phyloP scores from a whole-genome alignment of 1,140 invertebrate genomes.

The Papilio helenus region DNA sequence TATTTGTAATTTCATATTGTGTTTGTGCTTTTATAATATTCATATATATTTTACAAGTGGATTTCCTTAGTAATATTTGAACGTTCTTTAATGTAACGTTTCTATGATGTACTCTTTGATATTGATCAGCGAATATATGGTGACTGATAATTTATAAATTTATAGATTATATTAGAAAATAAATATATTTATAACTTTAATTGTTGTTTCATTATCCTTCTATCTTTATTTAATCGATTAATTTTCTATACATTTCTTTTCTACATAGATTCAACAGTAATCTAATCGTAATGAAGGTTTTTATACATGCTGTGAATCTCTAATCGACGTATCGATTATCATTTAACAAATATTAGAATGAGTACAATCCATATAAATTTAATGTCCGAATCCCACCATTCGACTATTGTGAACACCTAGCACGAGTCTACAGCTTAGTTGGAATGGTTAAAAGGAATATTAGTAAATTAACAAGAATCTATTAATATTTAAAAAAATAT shows the following conservation, averaged over 20 bases:
- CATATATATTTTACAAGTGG: background rate
- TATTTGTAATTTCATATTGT: background rate
- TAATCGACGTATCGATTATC: background rate
- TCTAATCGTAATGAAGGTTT: no score
- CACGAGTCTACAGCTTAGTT: no score
- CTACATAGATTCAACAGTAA: no score
- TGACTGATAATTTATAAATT: constrained; percentile 78
- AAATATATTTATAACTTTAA: constrained; percentile 52
- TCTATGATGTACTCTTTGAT: constrained; percentile 46
- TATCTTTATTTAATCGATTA: no score
- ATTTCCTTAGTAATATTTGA: background rate
- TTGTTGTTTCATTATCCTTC: constrained; percentile 42
- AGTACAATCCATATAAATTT: no score
- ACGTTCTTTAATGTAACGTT: background rate
- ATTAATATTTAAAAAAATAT: constrained; percentile 1
- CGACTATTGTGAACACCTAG: no score
- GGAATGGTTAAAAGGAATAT: background rate
- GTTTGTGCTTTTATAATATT: background rate
- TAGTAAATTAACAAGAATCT: background rate
- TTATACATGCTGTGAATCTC: background rate
- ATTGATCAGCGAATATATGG: constrained; percentile 49
- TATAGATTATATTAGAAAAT: constrained; percentile 55
- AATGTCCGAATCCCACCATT: no score
- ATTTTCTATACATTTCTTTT: no score
- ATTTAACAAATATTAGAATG: background rate